phyloP scores from a whole-genome alignment of 2,888 invertebrate species.

The Drosophila greeni region DNA sequence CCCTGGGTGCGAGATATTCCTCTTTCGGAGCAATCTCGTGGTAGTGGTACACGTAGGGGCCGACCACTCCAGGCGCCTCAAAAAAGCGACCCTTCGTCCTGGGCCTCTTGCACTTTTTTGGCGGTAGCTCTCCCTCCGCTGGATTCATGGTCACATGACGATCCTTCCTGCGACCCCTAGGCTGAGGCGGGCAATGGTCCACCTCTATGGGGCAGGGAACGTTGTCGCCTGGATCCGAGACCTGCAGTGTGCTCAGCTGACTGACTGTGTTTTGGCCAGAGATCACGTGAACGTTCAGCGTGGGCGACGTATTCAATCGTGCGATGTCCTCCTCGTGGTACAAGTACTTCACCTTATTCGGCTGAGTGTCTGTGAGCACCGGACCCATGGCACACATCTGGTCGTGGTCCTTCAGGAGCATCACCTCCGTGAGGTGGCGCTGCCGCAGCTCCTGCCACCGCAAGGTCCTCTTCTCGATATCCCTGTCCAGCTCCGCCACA shows the following conservation, averaged over 20 bases:
- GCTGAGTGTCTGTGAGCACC: conserved; percentile 10
- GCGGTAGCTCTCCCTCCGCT: not conserved
- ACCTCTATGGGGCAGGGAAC: not conserved
- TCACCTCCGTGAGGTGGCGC: conserved; percentile 24
- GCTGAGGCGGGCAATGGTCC: not conserved
- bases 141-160: not conserved
- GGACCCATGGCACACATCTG: conserved; percentile 11
- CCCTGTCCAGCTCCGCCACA: conserved; percentile 16
- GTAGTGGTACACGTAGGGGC: conserved; percentile 30
- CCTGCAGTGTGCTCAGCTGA: not conserved
- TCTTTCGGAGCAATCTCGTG: conserved; percentile 19
- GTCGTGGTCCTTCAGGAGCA: conserved; percentile 18
- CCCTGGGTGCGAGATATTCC: not conserved
- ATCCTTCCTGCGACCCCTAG: not conserved
- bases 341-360: not conserved
- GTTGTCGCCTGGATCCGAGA: conserved; percentile 21
- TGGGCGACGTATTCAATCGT: not conserved
- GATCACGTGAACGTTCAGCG: conserved; percentile 7
- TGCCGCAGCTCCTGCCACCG: conserved; percentile 14
- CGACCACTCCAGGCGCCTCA: not conserved
- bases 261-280: not conserved
- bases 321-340: conserved; percentile 13
- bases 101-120: not conserved
- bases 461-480: conserved; percentile 23
- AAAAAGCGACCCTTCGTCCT: conserved; percentile 8